phyloP scores from a whole-genome alignment of 2,888 invertebrate genomes.

The Lagria hirta region DNA sequence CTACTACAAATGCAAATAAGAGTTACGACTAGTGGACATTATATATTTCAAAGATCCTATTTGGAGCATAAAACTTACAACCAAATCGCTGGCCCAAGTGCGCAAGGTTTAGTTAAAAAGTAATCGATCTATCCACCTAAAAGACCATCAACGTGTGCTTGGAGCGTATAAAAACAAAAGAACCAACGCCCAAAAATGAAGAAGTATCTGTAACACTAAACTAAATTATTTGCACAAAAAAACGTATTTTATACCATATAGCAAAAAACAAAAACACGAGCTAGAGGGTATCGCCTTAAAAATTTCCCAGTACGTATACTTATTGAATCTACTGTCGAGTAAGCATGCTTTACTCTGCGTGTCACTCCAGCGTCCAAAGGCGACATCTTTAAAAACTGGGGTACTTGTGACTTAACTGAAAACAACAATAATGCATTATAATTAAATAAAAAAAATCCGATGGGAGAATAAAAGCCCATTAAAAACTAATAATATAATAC shows the following conservation, averaged over 20 bases:
- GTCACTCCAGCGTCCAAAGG: constrained; percentile 77
- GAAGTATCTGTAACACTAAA: constrained; percentile 60
- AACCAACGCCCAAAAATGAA: constrained; percentile 82
- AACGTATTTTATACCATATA: constrained; percentile 68
- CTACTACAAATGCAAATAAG: too few species aligned
- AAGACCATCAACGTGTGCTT: constrained; percentile 35
- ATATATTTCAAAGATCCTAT: too few species aligned
- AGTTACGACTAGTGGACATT: too few species aligned
- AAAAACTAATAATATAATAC: too few species aligned
- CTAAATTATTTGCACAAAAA: constrained; percentile 3
- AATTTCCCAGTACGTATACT: constrained; percentile 79
- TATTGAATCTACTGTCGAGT: constrained; percentile 73
- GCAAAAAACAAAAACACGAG: constrained; percentile 77
- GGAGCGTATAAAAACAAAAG: constrained; percentile 70
- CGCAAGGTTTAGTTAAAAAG: too few species aligned
- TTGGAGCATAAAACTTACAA: too few species aligned
- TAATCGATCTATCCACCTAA: too few species aligned
- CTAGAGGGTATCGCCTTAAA: constrained; percentile 77
- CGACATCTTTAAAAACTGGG: constrained; percentile 70
- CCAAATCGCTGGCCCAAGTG: too few species aligned
- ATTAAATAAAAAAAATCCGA: too few species aligned
- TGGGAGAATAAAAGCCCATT: too few species aligned
- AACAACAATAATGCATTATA: constrained; percentile 22
- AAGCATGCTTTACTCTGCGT: constrained; percentile 74
- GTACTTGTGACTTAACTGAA: constrained; percentile 66